Percentiles rank a stretch among this genome's conserved stretches.
These are phyloP conservation scores for Stichodactyla helianthus DNA, from an alignment of 64 coral and sea anemone genomes.

Conservation along the genomic window DNA sequence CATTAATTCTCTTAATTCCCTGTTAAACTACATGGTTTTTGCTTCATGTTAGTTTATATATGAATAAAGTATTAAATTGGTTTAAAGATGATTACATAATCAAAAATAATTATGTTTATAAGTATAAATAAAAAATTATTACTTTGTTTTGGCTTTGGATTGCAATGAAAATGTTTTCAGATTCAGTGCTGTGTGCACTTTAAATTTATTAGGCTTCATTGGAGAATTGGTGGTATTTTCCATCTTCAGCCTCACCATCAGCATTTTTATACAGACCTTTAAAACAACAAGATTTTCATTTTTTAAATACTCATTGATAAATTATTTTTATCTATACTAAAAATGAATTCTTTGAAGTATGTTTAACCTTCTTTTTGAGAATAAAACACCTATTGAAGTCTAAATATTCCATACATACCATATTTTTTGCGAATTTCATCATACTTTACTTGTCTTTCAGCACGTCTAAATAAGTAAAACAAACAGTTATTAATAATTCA, in stretches of 20 bases:
- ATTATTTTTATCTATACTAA: no score
- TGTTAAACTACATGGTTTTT: no score
- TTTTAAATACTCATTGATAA: no score
- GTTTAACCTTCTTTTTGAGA: no score
- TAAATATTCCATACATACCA: slow-evolving; percentile 2
- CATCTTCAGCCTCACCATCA: slow-evolving; percentile 16
- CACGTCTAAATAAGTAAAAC: slow-evolving; percentile 24
- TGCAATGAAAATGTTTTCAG: background rate
- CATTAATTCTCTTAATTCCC: no score
- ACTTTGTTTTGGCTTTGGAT: background rate
- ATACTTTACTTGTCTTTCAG: slow-evolving; percentile 56
- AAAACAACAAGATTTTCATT: background rate
- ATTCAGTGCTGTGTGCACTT: background rate
- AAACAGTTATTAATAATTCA: background rate
- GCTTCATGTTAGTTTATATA: background rate
- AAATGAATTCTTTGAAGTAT: background rate
- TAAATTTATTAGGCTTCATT: slow-evolving; percentile 19
- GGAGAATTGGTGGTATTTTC: slow-evolving; percentile 19
- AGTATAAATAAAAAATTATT: slow-evolving; percentile 17
- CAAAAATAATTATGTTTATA: background rate
- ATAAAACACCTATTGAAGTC: no score
- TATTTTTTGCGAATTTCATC: slow-evolving; percentile 74
- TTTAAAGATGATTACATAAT: background rate
- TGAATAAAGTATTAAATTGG: background rate
- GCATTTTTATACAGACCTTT: slow-evolving; percentile 11